These are phyloP conservation scores for Actinemys pallida DNA, from an alignment of 2,113 vertebrate genomes.

Conservation along the genomic window DNA sequence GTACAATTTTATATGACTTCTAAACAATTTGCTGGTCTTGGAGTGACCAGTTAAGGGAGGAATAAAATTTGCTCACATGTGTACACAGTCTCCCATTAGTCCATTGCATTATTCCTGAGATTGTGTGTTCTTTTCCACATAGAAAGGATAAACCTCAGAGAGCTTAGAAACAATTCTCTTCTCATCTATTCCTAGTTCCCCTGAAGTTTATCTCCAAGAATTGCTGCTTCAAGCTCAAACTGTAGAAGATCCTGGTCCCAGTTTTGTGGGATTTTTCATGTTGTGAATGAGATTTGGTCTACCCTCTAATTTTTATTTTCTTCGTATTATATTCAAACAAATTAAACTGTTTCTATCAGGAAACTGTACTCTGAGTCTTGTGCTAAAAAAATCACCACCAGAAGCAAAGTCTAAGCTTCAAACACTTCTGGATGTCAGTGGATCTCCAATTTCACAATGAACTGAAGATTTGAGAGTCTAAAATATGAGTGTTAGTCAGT, in stretches of 20 bases:
- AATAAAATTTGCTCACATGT: neutral
- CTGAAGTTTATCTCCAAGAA: neutral
- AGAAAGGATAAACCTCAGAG: neutral
- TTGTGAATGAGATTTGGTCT: neutral
- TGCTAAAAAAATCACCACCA: constrained; percentile 15
- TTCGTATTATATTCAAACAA: accelerated
- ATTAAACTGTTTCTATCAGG: neutral
- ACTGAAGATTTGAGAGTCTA: constrained; percentile 18
- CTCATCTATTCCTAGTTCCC: neutral
- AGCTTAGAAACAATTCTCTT: neutral
- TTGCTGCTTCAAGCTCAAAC: neutral
- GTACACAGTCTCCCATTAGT: neutral
- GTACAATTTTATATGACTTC: neutral
- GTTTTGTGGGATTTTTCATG: neutral
- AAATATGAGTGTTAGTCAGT: constrained; percentile 10
- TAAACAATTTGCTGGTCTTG: neutral
- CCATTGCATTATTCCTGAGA: neutral
- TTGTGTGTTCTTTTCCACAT: neutral
- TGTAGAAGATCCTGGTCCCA: neutral
- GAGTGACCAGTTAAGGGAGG: neutral
- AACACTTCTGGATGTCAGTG: constrained; percentile 55
- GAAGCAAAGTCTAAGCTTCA: constrained; percentile 8
- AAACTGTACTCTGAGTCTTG: neutral
- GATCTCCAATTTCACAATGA: constrained; percentile 38
- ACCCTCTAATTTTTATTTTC: constrained; percentile 3